A percentile compares a stretch with the other conserved stretches of the same genome.
These are phyloP conservation scores for Ormyrus thymus DNA, from an alignment of 2,888 invertebrate species.

Conservation along the genomic window DNA sequence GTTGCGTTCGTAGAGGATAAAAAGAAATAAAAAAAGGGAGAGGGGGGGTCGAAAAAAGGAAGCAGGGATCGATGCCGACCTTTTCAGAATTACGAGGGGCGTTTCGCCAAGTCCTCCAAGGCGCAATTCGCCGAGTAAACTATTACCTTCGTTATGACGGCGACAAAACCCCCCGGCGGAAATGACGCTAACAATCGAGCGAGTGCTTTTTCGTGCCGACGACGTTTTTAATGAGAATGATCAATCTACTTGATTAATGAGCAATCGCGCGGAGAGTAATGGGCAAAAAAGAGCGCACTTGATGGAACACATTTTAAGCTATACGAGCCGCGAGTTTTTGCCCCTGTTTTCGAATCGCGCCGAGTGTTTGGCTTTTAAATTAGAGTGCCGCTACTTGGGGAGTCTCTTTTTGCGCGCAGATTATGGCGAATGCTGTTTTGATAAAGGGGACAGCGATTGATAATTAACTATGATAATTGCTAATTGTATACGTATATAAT, in stretches of 20 bases:
- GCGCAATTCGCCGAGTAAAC: conserved; percentile 45
- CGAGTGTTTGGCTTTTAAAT: conserved; percentile 2
- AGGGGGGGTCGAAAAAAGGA: too few relatives aligned
- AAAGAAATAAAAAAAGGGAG: too few relatives aligned
- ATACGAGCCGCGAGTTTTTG: neutral
- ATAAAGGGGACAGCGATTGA: too few relatives aligned
- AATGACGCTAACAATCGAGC: conserved; percentile 38
- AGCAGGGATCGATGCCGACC: neutral
- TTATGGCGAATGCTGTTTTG: too few relatives aligned
- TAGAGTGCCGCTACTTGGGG: neutral
- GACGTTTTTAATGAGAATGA: conserved; percentile 39
- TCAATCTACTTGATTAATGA: conserved; percentile 44
- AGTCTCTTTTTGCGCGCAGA: too few relatives aligned
- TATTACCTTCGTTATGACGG: conserved; percentile 50
- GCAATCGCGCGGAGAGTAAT: conserved; percentile 13
- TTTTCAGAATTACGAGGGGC: conserved; percentile 21
- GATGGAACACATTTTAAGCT: conserved; percentile 1
- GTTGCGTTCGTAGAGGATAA: neutral
- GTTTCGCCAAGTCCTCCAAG: conserved; percentile 22
- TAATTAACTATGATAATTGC: too few relatives aligned
- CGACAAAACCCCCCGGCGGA: conserved; percentile 26
- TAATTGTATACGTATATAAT: too few relatives aligned
- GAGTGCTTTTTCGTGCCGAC: conserved; percentile 8
- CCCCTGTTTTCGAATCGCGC: neutral
- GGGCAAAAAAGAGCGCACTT: neutral